Evolutionary conservation across 2,113 vertebrate genomes (phyloP).

Genomic region (Asarcornis scutulata): DNA sequence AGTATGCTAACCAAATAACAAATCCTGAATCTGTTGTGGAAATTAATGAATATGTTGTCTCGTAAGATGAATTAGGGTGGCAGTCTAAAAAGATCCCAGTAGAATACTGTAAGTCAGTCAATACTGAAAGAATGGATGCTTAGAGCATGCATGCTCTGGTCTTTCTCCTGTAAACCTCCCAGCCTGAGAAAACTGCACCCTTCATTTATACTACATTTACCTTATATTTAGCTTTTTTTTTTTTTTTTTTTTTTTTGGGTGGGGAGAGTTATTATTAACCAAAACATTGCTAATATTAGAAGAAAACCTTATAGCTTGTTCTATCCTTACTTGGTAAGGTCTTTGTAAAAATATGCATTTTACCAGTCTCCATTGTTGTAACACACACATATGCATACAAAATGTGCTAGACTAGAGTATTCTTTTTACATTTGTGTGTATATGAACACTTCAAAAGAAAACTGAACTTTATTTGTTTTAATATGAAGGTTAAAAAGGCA

Average conservation of each 20-base stretch:
- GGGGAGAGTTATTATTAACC: not conserved
- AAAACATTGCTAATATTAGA: not conserved
- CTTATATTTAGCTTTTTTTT: not conserved
- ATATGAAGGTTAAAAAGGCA: not conserved
- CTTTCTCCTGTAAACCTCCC: not conserved
- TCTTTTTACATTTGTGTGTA: not conserved
- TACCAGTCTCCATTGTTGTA: not conserved
- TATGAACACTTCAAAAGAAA: not conserved
- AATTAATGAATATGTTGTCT: not conserved
- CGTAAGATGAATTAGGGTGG: not conserved
- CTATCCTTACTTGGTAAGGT: not conserved
- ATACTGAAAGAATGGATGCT: rapidly evolving
- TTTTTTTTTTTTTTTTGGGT: not conserved
- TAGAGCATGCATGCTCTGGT: not conserved
- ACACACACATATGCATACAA: not conserved
- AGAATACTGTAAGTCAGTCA: not conserved
- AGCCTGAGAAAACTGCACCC: not conserved
- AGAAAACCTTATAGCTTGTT: not conserved
- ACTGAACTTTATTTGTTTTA: not conserved
- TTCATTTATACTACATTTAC: not conserved
- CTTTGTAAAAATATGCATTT: not conserved
- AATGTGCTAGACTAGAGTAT: not conserved
- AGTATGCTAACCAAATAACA: not conserved
- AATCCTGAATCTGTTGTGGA: not conserved
- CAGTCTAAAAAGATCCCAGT: not conserved